Percentiles rank a stretch among this genome's conserved stretches.
Conservation (phyloP, 2,888 invertebrate species). For the Mesorhabditis spiculigera region DNA sequence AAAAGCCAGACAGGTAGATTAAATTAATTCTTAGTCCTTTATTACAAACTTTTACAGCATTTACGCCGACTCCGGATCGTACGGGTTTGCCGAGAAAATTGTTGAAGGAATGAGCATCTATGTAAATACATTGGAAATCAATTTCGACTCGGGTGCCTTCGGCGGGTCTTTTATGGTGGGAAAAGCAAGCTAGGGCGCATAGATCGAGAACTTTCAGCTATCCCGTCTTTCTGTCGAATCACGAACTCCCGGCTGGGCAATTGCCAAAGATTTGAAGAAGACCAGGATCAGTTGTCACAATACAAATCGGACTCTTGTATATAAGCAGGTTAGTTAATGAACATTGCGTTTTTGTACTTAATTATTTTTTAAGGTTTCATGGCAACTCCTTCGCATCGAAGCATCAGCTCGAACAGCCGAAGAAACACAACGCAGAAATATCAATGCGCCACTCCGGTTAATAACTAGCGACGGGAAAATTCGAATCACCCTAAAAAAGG, state of each 20-base stretch:
- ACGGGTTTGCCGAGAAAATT: slow-evolving; percentile 77
- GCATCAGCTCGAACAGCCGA: slow-evolving; percentile 36
- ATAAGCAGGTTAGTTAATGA: slow-evolving; percentile 70
- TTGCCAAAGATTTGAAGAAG: slow-evolving; percentile 76
- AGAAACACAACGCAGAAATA: slow-evolving; percentile 32
- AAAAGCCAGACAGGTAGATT: neutral
- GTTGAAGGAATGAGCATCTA: slow-evolving; percentile 94
- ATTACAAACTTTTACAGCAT: slow-evolving; percentile 13
- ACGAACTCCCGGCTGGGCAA: slow-evolving; percentile 83
- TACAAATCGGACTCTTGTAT: slow-evolving; percentile 84
- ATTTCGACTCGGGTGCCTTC: slow-evolving; percentile 90
- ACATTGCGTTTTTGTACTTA: too few species aligned
- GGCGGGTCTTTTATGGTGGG: slow-evolving; percentile 87
- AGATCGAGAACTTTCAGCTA: slow-evolving; percentile 68
- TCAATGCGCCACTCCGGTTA: slow-evolving; percentile 73
- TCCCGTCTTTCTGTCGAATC: slow-evolving; percentile 89
- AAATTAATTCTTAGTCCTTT: neutral
- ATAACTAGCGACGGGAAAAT: slow-evolving; percentile 90
- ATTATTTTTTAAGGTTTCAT: slow-evolving; percentile 68
- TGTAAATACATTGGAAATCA: slow-evolving; percentile 88
- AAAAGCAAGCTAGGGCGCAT: neutral
- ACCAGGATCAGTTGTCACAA: slow-evolving; percentile 86
- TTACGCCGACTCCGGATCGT: slow-evolving; percentile 59
- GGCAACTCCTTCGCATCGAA: slow-evolving; percentile 80
- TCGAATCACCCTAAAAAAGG: slow-evolving; percentile 89